Percentiles rank a stretch among this genome's conserved stretches.
Evolutionary conservation across 1,140 invertebrate species (phyloP).

Genomic region (Conopomorpha cramerella): DNA sequence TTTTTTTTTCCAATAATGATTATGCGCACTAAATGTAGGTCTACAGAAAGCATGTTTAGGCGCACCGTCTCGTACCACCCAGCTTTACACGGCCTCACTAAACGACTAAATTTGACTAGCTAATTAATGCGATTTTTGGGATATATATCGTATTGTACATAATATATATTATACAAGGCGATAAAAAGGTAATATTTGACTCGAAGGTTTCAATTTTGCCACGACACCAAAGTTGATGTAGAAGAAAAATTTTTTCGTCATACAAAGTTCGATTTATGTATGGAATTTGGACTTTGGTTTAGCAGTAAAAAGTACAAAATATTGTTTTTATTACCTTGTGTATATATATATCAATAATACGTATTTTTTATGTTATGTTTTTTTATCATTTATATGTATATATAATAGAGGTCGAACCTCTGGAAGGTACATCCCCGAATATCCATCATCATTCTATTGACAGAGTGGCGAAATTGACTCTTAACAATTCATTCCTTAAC

Average conservation of each 20-base stretch:
- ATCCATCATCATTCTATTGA: slow-evolving; percentile 19
- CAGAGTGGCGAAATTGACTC: slow-evolving; percentile 40
- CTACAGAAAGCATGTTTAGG: slow-evolving; percentile 37
- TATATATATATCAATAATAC: not conserved
- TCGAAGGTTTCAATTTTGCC: too few relatives aligned
- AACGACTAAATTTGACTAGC: slow-evolving; percentile 40
- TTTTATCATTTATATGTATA: not conserved
- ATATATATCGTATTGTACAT: too few relatives aligned
- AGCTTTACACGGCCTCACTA: slow-evolving; percentile 13
- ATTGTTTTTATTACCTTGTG: not conserved
- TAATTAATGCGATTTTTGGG: slow-evolving; percentile 21
- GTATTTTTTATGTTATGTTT: not conserved
- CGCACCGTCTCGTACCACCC: too few relatives aligned
- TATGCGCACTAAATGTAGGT: slow-evolving; percentile 17
- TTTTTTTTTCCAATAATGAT: slow-evolving; percentile 9
- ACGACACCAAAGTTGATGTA: too few relatives aligned
- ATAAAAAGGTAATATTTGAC: too few relatives aligned
- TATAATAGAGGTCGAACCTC: slow-evolving; percentile 1
- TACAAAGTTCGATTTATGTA: too few relatives aligned
- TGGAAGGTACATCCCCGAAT: slow-evolving; percentile 8
- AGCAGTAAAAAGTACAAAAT: too few relatives aligned
- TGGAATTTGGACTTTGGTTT: too few relatives aligned
- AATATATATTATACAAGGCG: too few relatives aligned
- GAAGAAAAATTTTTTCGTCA: too few relatives aligned
- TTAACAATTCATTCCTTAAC: slow-evolving; percentile 33